These are phyloP conservation scores for Phylloscopus trochilus DNA, from an alignment of 2,113 vertebrate genomes.

Conservation along the genomic window DNA sequence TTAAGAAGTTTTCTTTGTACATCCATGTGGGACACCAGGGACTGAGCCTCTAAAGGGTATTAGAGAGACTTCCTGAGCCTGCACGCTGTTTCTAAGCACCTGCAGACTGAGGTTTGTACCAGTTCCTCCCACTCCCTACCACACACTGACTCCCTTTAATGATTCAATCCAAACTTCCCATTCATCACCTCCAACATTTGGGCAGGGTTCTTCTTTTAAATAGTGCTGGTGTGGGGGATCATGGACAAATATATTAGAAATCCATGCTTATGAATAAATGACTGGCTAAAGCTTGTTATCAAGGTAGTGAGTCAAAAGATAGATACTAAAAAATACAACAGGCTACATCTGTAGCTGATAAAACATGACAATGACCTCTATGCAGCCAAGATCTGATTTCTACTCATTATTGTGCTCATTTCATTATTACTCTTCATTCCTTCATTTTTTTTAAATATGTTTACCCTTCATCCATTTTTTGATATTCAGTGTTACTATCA, in stretches of 20 bases:
- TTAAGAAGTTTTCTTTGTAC: constrained; percentile 25
- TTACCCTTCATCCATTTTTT: neutral
- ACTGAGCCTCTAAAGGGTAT: neutral
- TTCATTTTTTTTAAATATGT: neutral
- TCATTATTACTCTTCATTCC: neutral
- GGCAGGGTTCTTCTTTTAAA: neutral
- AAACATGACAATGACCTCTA: neutral
- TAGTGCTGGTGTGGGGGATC: neutral
- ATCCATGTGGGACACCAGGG: neutral
- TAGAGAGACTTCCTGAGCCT: constrained; percentile 27
- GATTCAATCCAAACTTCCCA: neutral
- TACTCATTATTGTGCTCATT: neutral
- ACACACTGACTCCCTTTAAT: neutral
- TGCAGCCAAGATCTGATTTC: neutral
- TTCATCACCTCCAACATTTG: constrained; percentile 1
- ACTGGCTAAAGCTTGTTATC: neutral
- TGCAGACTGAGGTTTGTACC: neutral
- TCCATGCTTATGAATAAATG: neutral
- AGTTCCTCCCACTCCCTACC: neutral
- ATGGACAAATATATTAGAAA: neutral
- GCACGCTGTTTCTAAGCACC: neutral
- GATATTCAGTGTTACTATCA: neutral
- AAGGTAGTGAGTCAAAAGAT: neutral
- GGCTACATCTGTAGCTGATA: neutral
- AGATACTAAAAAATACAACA: neutral